phyloP scores from a whole-genome alignment of 2,797 vertebrate genomes.

The Sebastes dallii region DNA sequence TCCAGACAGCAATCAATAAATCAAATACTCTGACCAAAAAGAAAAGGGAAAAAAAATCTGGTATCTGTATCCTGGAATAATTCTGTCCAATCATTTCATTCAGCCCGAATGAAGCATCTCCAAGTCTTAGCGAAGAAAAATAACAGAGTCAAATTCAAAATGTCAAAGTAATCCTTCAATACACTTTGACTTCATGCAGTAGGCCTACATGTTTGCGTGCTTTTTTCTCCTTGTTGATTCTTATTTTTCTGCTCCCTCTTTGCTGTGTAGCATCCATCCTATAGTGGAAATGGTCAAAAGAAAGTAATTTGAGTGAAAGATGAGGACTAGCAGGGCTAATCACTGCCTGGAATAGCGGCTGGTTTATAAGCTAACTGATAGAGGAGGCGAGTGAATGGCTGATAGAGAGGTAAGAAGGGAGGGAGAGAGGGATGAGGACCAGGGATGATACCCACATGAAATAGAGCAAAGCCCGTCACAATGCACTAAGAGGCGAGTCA shows the following conservation, averaged over 20 bases:
- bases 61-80: not conserved
- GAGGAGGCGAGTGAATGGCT: slow-evolving; percentile 64
- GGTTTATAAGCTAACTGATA: slow-evolving; percentile 29
- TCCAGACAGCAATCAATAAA: not conserved
- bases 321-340: slow-evolving; percentile 47
- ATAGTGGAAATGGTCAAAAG: slow-evolving; percentile 27
- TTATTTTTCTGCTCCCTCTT: not conserved
- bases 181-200: not conserved
- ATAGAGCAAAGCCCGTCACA: slow-evolving; percentile 75
- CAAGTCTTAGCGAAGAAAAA: not conserved
- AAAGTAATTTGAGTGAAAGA: slow-evolving; percentile 26
- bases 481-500: slow-evolving; percentile 75
- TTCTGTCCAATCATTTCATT: not conserved
- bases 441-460: slow-evolving; percentile 64
- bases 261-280: not conserved
- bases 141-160: not conserved
- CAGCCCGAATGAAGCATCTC: not conserved
- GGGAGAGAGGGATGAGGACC: slow-evolving; percentile 62
- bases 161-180: slow-evolving; percentile 18
- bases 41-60: not conserved
- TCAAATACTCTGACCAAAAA: not conserved
- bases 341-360: slow-evolving; percentile 30
- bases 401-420: slow-evolving; percentile 65
- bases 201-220: not conserved
- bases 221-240: not conserved